These are phyloP conservation scores for Mesitornis unicolor DNA, from an alignment of 2,113 vertebrate genomes.

Conservation along the genomic window DNA sequence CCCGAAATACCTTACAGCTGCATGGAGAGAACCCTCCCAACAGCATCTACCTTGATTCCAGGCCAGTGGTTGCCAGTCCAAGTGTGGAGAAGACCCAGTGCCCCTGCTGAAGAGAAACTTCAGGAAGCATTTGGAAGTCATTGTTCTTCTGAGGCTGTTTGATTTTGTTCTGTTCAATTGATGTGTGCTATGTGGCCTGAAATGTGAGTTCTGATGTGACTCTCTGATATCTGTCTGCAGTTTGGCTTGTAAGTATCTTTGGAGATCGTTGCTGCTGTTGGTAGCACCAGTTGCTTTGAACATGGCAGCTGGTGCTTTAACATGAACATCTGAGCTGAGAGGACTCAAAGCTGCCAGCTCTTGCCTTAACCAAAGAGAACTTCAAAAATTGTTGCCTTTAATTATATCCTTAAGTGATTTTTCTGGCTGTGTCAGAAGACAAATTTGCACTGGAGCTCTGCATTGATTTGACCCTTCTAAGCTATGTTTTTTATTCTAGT, in stretches of 20 bases:
- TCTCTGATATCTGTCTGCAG: not conserved
- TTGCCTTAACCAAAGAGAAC: constrained; percentile 43
- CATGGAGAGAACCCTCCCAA: constrained; percentile 45
- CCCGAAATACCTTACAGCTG: constrained; percentile 75
- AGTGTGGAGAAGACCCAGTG: constrained; percentile 72
- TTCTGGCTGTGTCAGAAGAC: not conserved
- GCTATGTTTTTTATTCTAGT: not conserved
- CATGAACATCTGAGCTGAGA: not conserved
- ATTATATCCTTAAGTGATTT: not conserved
- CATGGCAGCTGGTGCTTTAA: not conserved
- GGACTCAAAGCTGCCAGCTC: not conserved
- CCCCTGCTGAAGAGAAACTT: constrained; percentile 70
- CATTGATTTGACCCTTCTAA: not conserved
- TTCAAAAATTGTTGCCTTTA: not conserved
- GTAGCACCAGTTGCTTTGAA: not conserved
- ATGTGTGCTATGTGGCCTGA: not conserved
- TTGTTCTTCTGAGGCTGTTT: not conserved
- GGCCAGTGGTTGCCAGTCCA: constrained; percentile 61
- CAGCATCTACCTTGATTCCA: constrained; percentile 74
- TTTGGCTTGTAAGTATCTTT: not conserved
- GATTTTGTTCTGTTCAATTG: not conserved
- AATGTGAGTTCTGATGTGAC: too few relatives aligned
- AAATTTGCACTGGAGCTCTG: not conserved
- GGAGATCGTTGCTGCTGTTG: not conserved
- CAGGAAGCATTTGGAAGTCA: not conserved